phyloP scores from a whole-genome alignment of 2,797 vertebrate species.

The Sebastiscus tertius region DNA sequence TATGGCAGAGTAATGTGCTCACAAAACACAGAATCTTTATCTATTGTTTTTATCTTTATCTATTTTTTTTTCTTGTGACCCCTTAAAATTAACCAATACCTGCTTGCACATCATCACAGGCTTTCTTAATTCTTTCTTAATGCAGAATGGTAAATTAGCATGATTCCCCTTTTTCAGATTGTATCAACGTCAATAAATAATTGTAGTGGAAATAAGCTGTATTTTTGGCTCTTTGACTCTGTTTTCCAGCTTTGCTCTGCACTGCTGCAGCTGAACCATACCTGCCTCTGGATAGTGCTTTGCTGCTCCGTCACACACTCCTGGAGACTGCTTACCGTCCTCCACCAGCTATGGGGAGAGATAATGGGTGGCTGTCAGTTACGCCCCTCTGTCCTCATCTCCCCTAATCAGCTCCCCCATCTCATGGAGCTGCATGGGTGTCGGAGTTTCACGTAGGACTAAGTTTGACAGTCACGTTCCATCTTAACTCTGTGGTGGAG shows the following conservation, averaged over 20 bases:
- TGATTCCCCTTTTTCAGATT: background rate
- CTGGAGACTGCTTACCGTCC: constrained; percentile 40
- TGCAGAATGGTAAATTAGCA: background rate
- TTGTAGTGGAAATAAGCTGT: background rate
- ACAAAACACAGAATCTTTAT: background rate
- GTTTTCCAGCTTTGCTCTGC: constrained; percentile 28
- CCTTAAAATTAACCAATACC: background rate
- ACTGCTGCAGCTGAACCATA: constrained; percentile 15
- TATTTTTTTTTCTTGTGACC: background rate
- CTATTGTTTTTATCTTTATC: background rate
- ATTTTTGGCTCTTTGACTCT: constrained; percentile 31
- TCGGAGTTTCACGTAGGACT: constrained; percentile 47
- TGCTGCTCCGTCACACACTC: constrained; percentile 53
- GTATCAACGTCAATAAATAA: background rate
- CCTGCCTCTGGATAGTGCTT: constrained; percentile 35
- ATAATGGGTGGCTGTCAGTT: constrained; percentile 51
- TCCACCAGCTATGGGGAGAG: constrained; percentile 39
- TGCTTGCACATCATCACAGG: background rate
- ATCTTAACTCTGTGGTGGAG: constrained; percentile 55
- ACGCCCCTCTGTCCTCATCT: constrained; percentile 44
- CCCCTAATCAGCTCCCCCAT: constrained; percentile 56
- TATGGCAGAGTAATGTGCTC: background rate
- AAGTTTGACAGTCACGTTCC: constrained; percentile 65
- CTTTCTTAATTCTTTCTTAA: background rate
- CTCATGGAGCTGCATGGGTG: constrained; percentile 38